phyloP scores from a whole-genome alignment of 2,113 vertebrate species.

The Numida meleagris region DNA sequence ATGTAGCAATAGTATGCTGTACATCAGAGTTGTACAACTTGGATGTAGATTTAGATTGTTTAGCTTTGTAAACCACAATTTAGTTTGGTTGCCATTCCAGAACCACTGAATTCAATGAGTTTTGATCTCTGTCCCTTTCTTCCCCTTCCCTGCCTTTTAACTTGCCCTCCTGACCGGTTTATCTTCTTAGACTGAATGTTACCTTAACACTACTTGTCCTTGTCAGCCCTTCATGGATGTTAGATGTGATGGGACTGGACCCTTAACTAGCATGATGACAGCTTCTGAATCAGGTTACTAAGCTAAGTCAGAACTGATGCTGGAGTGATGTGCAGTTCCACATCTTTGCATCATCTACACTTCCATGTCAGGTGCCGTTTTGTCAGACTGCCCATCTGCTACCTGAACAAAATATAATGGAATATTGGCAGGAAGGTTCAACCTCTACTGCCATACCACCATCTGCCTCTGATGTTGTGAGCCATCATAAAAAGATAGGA shows the following conservation, averaged over 20 bases:
- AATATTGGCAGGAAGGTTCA: too few relatives aligned
- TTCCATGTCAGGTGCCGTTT: too few relatives aligned
- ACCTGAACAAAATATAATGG: too few relatives aligned
- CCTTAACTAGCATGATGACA: neutral
- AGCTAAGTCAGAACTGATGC: neutral
- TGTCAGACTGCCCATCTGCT: too few relatives aligned
- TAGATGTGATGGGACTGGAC: neutral
- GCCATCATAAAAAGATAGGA: too few relatives aligned
- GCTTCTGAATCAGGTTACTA: neutral
- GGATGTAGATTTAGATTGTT: neutral
- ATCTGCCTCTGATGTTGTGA: too few relatives aligned
- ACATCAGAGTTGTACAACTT: neutral
- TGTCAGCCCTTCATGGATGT: neutral
- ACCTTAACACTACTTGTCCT: neutral
- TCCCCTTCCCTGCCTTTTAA: neutral
- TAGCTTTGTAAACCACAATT: neutral
- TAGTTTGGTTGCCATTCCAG: neutral
- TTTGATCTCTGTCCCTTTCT: neutral
- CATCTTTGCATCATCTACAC: too few relatives aligned
- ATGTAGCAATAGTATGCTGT: neutral
- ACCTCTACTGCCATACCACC: too few relatives aligned
- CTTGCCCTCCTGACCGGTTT: neutral
- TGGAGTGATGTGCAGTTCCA: neutral
- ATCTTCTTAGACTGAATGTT: neutral
- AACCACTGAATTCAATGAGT: rapidly evolving